These are phyloP conservation scores for Mnemiopsis leidyi DNA, from an alignment of 37 sponge, comb jelly and placozoan genomes.

Conservation along the genomic window DNA sequence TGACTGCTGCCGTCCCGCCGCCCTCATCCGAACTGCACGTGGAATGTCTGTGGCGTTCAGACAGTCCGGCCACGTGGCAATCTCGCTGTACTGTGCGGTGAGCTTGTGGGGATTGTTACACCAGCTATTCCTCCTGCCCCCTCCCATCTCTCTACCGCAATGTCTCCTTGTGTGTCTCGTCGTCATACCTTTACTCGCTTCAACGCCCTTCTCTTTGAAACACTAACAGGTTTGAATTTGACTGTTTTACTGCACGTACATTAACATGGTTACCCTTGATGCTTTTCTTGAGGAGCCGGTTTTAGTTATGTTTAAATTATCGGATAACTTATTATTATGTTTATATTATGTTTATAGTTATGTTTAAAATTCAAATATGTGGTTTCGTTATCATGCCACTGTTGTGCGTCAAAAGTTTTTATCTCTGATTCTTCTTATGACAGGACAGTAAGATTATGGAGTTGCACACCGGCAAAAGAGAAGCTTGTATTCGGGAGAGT, in stretches of 20 bases:
- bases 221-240: too few relatives aligned
- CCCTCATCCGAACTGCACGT: slow-evolving; percentile 28
- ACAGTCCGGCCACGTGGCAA: slow-evolving; percentile 26
- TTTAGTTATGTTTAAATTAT: too few relatives aligned
- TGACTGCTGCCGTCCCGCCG: not conserved
- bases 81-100: not conserved
- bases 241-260: too few relatives aligned
- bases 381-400: too few relatives aligned
- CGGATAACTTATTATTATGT: too few relatives aligned
- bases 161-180: slow-evolving; percentile 11
- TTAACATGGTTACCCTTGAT: too few relatives aligned
- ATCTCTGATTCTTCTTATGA: too few relatives aligned
- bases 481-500: not conserved
- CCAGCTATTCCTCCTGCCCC: slow-evolving; percentile 15
- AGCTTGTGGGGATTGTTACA: not conserved
- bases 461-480: slow-evolving; percentile 45
- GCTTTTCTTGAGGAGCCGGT: too few relatives aligned
- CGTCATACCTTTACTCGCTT: not conserved
- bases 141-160: not conserved
- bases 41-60: not conserved
- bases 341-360: too few relatives aligned
- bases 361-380: too few relatives aligned
- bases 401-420: too few relatives aligned
- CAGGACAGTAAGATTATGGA: slow-evolving; percentile 43
- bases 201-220: slow-evolving; percentile 24